phyloP scores from a whole-genome alignment of 2,113 vertebrate genomes.

The Elephas maximus region DNA sequence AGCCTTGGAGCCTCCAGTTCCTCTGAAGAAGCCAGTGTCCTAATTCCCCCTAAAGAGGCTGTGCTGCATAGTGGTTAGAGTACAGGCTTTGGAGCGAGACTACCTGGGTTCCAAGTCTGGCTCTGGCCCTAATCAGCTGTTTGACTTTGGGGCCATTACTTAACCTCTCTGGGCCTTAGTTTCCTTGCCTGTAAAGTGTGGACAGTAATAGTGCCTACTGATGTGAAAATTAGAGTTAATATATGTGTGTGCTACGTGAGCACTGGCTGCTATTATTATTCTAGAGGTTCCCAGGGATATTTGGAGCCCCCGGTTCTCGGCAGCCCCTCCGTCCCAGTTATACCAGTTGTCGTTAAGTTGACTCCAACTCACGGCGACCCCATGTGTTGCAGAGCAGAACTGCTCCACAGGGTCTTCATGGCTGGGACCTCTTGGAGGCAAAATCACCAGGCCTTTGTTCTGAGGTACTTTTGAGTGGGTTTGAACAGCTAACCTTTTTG shows the following conservation, averaged over 20 bases:
- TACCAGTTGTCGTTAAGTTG: too few relatives aligned
- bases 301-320: not conserved
- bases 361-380: not conserved
- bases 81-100: not conserved
- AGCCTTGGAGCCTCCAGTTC: not conserved
- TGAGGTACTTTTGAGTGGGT: not conserved
- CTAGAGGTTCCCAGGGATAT: not conserved
- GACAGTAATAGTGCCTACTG: not conserved
- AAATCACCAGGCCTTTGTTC: not conserved
- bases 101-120: not conserved
- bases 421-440: not conserved
- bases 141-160: not conserved
- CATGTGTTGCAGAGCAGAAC: not conserved
- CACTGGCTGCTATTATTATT: not conserved
- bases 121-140: not conserved
- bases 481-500: not conserved
- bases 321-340: not conserved
- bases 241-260: not conserved
- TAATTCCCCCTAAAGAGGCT: not conserved
- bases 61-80: too few relatives aligned
- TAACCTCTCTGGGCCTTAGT: slow-evolving; percentile 16
- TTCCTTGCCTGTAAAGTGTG: not conserved
- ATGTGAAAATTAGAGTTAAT: not conserved
- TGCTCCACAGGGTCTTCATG: not conserved
- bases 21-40: not conserved